Evolutionary conservation across 1,140 invertebrate species (phyloP).

Genomic region (Drosophila tropicalis): DNA sequence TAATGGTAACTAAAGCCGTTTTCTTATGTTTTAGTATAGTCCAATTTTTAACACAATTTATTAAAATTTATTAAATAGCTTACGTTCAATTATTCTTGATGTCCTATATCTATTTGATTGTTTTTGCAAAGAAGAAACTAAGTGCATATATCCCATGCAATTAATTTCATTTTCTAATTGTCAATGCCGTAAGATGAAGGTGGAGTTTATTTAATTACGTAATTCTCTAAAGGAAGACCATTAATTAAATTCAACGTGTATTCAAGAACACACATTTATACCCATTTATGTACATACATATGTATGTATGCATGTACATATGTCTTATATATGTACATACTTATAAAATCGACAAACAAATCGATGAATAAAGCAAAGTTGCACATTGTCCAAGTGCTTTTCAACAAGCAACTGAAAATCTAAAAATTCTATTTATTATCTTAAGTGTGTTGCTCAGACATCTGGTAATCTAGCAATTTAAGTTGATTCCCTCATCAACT

Average conservation of each 20-base stretch:
- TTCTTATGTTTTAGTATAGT: too few relatives aligned
- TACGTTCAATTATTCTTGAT: too few relatives aligned
- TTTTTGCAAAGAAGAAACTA: neutral
- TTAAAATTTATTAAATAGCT: too few relatives aligned
- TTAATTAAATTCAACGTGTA: constrained; percentile 10
- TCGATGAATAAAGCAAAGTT: constrained; percentile 23
- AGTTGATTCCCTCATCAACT: constrained; percentile 9
- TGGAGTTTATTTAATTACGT: neutral
- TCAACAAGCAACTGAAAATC: neutral
- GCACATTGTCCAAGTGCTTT: constrained; percentile 16
- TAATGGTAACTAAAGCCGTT: too few relatives aligned
- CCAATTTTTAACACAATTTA: too few relatives aligned
- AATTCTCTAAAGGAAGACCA: neutral
- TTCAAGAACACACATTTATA: neutral
- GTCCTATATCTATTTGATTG: too few relatives aligned
- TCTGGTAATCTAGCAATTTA: constrained; percentile 14
- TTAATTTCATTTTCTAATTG: neutral
- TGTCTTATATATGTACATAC: neutral
- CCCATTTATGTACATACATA: neutral
- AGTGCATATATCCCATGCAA: neutral
- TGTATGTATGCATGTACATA: neutral
- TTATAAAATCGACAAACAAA: neutral
- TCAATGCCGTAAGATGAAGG: neutral
- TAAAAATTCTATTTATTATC: constrained; percentile 1
- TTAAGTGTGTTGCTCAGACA: constrained; percentile 11